Base-by-base conservation (phyloP, 1,140 invertebrate genomes). In the Chelonus insularis region DNA sequence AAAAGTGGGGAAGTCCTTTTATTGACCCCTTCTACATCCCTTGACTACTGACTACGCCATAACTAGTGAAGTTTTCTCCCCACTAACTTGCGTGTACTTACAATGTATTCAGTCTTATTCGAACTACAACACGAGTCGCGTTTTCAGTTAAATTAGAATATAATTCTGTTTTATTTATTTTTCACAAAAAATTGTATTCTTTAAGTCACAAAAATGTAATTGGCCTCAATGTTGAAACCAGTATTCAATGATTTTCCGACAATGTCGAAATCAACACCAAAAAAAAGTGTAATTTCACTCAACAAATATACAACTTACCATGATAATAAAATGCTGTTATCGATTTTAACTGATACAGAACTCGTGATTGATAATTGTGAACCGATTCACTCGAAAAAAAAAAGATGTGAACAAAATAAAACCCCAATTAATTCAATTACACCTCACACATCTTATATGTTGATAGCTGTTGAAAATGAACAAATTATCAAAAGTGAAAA, bases 281-380 rank as follows among this genome's bases (percentile, higher is more conserved):
- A 14, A 39, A 11, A 14, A n/a, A 39, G 37, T n/a, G 4, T n/a
- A n/a, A n/a, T n/a, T n/a, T n/a, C n/a, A n/a, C n/a, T n/a, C n/a
- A n/a, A n/a, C n/a, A n/a, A n/a, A n/a, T n/a, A n/a, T n/a, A n/a
- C n/a, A n/a, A n/a, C n/a, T n/a, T n/a, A n/a, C n/a, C n/a, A 4
- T 3, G 2, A 6, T 16, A 34, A 55, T 47, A 52, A 59, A 32
- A 63, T 41, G 20, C 64, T 67, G 45, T 5, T 72, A 11, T 72
- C 71, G 0, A 74, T 74, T 14, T 43, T 74, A 50, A 72, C 67
- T 0, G 71, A 74, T 16, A 58, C 56, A 1, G 59, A 62, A 20
- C 58, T 47, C 7, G 65, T 48, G 4, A 47, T 37, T 1, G 56
- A 57, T 4, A 20, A 47, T 6, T 25, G 16, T 1, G 50, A 43